These are phyloP conservation scores for Labeo calbasu DNA, from an alignment of 2,797 vertebrate species.

Conservation along the genomic window DNA sequence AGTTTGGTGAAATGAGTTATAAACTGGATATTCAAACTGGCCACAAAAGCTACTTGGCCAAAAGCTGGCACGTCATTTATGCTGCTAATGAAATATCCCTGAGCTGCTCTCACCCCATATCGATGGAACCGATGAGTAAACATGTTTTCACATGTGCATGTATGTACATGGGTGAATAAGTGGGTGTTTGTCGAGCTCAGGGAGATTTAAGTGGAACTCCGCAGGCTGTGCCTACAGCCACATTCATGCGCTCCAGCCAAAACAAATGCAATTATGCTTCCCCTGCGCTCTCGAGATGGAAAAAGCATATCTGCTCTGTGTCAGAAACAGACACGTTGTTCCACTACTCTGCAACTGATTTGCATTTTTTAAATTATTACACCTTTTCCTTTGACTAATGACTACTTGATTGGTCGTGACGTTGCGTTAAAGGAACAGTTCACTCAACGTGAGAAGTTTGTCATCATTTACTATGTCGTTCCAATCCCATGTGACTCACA, in stretches of 20 bases:
- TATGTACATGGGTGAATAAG: conserved; percentile 44
- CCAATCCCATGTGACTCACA: neutral
- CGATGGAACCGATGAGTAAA: conserved; percentile 35
- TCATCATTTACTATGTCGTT: neutral
- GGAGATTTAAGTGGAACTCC: conserved; percentile 57
- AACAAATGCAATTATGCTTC: conserved; percentile 68
- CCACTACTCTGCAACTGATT: conserved; percentile 58
- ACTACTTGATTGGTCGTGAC: neutral
- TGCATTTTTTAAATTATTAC: conserved; percentile 56
- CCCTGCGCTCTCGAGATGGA: conserved; percentile 60
- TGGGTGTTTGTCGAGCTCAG: conserved; percentile 47
- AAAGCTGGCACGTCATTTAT: conserved; percentile 19
- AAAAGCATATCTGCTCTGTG: conserved; percentile 66
- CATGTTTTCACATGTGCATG: conserved; percentile 13
- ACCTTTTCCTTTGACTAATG: conserved; percentile 21
- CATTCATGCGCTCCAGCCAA: conserved; percentile 62
- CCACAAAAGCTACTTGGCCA: conserved; percentile 17
- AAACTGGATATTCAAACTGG: neutral
- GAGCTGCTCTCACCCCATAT: neutral
- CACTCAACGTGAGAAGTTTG: neutral
- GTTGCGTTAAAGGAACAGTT: neutral
- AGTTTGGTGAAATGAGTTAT: conserved; percentile 31
- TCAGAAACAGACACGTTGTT: conserved; percentile 61
- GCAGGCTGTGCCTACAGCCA: conserved; percentile 51
- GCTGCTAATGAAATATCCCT: neutral